These are phyloP conservation scores for Centroberyx gerrardi DNA, from an alignment of 2,797 vertebrate genomes.

Conservation along the genomic window DNA sequence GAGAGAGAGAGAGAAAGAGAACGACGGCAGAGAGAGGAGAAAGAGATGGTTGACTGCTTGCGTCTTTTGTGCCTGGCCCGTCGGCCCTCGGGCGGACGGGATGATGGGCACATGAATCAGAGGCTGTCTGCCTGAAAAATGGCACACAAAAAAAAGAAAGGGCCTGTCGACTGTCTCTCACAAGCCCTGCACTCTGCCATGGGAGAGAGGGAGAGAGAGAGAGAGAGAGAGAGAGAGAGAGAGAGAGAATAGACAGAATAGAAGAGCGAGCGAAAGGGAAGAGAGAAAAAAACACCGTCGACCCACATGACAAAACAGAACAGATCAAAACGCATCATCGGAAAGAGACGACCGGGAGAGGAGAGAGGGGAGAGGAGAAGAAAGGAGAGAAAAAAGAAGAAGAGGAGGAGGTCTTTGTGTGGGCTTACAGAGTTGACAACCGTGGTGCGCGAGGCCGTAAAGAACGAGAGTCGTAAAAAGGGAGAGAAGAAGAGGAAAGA, in stretches of 20 bases:
- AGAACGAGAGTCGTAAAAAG: too few relatives aligned
- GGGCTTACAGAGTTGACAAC: too few relatives aligned
- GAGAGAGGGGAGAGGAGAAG: not conserved
- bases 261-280: conserved; percentile 13
- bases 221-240: not conserved
- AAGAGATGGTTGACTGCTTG: conserved; percentile 73
- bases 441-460: too few relatives aligned
- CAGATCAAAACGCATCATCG: conserved; percentile 53
- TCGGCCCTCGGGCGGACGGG: conserved; percentile 64
- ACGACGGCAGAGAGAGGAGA: conserved; percentile 53
- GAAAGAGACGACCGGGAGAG: not conserved
- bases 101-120: conserved; percentile 83
- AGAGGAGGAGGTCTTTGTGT: not conserved
- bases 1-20: conserved; percentile 45
- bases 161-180: conserved; percentile 52
- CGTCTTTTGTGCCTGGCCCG: conserved; percentile 70
- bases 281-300: not conserved
- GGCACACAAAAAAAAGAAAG: conserved; percentile 21
- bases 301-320: conserved; percentile 59
- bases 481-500: not conserved
- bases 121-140: conserved; percentile 68
- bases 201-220: conserved; percentile 28
- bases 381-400: not conserved
- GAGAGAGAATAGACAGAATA: conserved; percentile 9
- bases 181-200: conserved; percentile 40